phyloP scores from a whole-genome alignment of 2,113 vertebrate genomes.

The Laterallus jamaicensis region DNA sequence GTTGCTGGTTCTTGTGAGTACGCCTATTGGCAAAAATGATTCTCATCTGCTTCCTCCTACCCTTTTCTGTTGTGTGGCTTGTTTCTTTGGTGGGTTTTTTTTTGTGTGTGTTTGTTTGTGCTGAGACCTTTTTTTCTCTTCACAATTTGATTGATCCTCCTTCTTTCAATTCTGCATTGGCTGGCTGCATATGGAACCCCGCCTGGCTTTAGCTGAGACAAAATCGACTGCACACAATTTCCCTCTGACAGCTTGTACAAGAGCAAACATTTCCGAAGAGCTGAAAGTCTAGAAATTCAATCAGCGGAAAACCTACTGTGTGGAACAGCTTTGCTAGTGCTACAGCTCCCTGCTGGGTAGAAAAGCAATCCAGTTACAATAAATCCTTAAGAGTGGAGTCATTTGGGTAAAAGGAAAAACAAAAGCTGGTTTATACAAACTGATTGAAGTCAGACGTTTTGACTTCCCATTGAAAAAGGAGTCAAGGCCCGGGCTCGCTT shows the following conservation, averaged over 20 bases:
- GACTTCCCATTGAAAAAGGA: constrained; percentile 70
- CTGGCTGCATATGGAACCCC: constrained; percentile 53
- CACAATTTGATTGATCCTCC: constrained; percentile 56
- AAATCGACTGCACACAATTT: constrained; percentile 66
- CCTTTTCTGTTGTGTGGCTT: background rate
- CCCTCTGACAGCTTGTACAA: constrained; percentile 71
- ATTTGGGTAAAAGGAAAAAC: constrained; percentile 76
- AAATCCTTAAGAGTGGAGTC: constrained; percentile 75
- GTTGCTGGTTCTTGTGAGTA: background rate
- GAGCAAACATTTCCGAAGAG: constrained; percentile 75
- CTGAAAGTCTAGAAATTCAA: constrained; percentile 74
- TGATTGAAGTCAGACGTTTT: constrained; percentile 73
- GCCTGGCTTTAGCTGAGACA: constrained; percentile 58
- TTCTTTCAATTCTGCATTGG: constrained; percentile 46
- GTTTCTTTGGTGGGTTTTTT: background rate
- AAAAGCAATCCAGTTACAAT: constrained; percentile 76
- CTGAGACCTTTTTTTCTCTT: constrained; percentile 7
- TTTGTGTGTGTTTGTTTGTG: background rate
- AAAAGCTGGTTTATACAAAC: constrained; percentile 75
- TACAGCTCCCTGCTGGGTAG: constrained; percentile 72
- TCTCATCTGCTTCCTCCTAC: background rate
- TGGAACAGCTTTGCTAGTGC: constrained; percentile 71
- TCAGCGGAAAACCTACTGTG: constrained; percentile 71
- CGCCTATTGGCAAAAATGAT: background rate
- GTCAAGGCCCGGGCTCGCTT: constrained; percentile 51